A percentile compares a stretch with the other conserved stretches of the same genome.
Conservation (phyloP, 2,888 invertebrate species). For the Tuta absoluta region DNA sequence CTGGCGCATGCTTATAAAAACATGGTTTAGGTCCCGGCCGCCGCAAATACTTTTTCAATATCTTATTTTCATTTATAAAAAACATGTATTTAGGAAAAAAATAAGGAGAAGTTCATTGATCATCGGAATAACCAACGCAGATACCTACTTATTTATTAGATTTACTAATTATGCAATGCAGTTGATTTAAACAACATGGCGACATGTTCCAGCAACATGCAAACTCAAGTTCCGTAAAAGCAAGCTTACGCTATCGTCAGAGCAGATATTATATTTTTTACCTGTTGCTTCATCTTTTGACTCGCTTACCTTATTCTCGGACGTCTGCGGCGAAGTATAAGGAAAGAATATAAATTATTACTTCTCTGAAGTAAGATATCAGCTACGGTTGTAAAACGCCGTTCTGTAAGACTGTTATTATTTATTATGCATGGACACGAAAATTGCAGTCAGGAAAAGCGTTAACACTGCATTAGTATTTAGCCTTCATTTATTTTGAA, state of each 20-base stretch:
- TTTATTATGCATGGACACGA: constrained; percentile 9
- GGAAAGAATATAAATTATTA: constrained; percentile 6
- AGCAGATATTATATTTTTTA: constrained; percentile 1
- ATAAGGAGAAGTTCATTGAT: too few species aligned
- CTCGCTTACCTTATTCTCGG: not conserved
- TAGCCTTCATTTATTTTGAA: not conserved
- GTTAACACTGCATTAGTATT: not conserved
- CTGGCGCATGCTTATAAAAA: too few species aligned
- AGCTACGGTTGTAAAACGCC: not conserved
- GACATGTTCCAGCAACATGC: not conserved
- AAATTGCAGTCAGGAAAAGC: not conserved
- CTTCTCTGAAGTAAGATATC: constrained; percentile 8
- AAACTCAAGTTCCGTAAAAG: not conserved
- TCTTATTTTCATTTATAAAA: too few species aligned
- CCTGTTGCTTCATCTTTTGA: not conserved
- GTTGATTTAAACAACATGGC: too few species aligned
- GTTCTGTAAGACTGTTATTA: not conserved
- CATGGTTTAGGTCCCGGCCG: too few species aligned
- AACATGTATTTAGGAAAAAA: too few species aligned
- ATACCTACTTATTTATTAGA: too few species aligned
- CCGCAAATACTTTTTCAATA: too few species aligned
- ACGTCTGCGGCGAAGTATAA: not conserved
- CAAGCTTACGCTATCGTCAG: not conserved
- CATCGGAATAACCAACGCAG: too few species aligned
- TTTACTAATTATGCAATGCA: too few species aligned